Conservation (phyloP, 1,140 invertebrate species). For the Saccostrea cuccullata region DNA sequence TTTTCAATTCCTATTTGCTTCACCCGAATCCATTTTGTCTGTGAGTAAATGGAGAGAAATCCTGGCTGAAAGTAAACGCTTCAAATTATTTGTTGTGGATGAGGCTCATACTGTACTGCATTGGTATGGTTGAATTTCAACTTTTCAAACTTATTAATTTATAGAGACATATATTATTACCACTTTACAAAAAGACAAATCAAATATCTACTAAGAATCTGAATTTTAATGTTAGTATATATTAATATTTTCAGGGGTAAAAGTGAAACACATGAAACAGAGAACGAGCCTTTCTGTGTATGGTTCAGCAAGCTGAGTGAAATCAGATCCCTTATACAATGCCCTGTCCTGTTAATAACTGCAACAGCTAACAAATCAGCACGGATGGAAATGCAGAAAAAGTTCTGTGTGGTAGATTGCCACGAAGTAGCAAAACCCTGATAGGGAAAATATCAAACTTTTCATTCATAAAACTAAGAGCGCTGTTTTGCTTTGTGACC, state of each 20-base stretch:
- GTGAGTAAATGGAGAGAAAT: no score
- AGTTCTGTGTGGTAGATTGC: constrained; percentile 38
- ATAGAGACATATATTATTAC: no score
- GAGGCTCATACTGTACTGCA: no score
- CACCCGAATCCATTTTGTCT: no score
- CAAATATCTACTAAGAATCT: neutral
- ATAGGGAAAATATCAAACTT: constrained; percentile 56
- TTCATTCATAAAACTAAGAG: constrained; percentile 36
- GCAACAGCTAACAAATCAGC: constrained; percentile 38
- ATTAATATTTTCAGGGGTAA: constrained; percentile 34
- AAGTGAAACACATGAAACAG: neutral
- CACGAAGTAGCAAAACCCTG: constrained; percentile 36
- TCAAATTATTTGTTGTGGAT: no score
- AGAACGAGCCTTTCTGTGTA: constrained; percentile 34
- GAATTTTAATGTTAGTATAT: neutral
- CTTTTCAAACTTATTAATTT: no score
- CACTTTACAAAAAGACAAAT: no score
- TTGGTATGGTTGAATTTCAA: no score
- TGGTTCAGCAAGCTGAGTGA: constrained; percentile 42
- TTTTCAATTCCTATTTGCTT: no score
- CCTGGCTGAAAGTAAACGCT: no score
- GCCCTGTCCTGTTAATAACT: constrained; percentile 33
- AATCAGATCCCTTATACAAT: constrained; percentile 36
- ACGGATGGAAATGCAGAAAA: constrained; percentile 49
- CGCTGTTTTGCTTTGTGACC: constrained; percentile 3